Conservation (phyloP, 2,797 vertebrate genomes). For the Tarsius wallacei region DNA sequence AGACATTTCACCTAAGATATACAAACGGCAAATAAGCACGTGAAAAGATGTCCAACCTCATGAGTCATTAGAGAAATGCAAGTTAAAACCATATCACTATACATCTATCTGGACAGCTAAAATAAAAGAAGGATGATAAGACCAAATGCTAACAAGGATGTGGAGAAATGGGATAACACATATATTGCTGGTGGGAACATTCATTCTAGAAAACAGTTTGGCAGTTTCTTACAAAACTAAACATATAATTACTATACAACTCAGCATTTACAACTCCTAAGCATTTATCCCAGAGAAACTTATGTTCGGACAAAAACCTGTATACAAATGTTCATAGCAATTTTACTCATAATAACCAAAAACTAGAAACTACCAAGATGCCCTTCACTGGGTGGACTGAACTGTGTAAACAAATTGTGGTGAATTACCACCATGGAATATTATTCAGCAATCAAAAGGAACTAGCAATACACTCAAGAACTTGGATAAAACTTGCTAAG, state of each 20-base stretch:
- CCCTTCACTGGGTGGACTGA: not conserved
- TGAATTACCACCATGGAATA: not conserved
- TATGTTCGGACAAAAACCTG: not conserved
- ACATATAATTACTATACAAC: constrained; percentile 1
- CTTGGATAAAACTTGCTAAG: not conserved
- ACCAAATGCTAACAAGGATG: constrained; percentile 1
- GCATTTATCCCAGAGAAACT: constrained; percentile 49
- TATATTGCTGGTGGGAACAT: not conserved
- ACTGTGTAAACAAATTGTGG: not conserved
- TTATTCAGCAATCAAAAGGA: constrained; percentile 2
- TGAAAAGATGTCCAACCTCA: not conserved
- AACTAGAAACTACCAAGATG: no score
- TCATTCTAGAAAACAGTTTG: constrained; percentile 1
- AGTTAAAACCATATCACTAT: constrained; percentile 24
- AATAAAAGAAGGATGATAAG: not conserved
- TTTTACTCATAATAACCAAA: not conserved
- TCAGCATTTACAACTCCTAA: not conserved
- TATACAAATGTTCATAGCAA: not conserved
- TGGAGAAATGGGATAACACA: not conserved
- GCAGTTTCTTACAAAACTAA: constrained; percentile 30
- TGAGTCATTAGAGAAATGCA: not conserved
- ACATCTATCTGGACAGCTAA: not conserved
- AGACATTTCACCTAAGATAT: constrained; percentile 39
- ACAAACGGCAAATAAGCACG: not conserved
- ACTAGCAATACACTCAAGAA: not conserved